phyloP scores from a whole-genome alignment of 1,140 invertebrate species.

The Archivesica marissinica region DNA sequence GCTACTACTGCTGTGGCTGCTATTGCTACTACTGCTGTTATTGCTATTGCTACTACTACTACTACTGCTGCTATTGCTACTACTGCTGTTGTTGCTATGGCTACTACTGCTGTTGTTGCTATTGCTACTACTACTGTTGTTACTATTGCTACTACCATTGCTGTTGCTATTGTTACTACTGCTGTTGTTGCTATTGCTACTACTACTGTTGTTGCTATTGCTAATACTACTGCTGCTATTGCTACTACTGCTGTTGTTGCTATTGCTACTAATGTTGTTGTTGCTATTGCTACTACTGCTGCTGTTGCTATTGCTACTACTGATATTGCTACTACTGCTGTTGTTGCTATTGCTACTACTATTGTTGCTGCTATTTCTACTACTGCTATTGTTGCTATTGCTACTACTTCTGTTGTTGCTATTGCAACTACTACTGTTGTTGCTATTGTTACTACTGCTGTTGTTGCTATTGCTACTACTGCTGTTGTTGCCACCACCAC shows the following conservation, averaged over 20 bases:
- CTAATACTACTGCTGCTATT: no score
- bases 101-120: constrained; percentile 19
- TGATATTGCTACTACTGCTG: no score
- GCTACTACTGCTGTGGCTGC: constrained; percentile 37
- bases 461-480: constrained; percentile 19
- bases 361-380: constrained; percentile 15
- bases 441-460: background rate
- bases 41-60: background rate
- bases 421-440: background rate
- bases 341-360: no score
- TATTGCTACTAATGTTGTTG: no score
- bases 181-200: no score
- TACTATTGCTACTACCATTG: no score
- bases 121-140: background rate
- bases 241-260: no score
- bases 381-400: constrained; percentile 23
- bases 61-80: constrained; percentile 20
- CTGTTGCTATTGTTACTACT: no score
- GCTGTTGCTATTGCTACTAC: no score
- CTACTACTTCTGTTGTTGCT: no score
- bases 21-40: constrained; percentile 9
- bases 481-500: background rate
- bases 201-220: no score
- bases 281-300: no score
- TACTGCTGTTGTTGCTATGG: background rate